Percentiles rank a stretch among this genome's conserved stretches.
Conservation (phyloP, 2,888 invertebrate species). For the Nomada hirtipes region DNA sequence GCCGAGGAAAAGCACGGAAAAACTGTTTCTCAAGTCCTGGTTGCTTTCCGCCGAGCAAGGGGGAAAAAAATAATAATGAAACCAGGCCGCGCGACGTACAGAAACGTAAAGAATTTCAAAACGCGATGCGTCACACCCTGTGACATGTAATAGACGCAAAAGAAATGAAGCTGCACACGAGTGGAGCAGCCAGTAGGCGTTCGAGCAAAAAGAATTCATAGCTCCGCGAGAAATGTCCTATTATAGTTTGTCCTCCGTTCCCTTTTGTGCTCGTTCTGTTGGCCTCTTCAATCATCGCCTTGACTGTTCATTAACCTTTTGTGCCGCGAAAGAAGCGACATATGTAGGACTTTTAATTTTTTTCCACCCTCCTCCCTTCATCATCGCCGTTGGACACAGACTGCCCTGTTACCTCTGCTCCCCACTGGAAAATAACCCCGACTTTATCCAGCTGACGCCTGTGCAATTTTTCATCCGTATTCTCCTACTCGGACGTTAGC, state of each 20-base stretch:
- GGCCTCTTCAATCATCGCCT: slow-evolving; percentile 52
- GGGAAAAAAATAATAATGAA: slow-evolving; percentile 31
- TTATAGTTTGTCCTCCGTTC: slow-evolving; percentile 31
- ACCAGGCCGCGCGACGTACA: slow-evolving; percentile 39
- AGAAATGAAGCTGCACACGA: slow-evolving; percentile 47
- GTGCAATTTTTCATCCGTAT: slow-evolving; percentile 46
- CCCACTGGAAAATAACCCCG: slow-evolving; percentile 35
- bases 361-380: background rate
- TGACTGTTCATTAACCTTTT: slow-evolving; percentile 59
- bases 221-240: slow-evolving; percentile 40
- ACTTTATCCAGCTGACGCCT: slow-evolving; percentile 51
- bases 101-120: slow-evolving; percentile 52
- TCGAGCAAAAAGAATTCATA: slow-evolving; percentile 44
- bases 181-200: background rate
- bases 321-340: slow-evolving; percentile 30
- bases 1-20: background rate
- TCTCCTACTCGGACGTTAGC: slow-evolving; percentile 3
- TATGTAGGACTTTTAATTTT: slow-evolving; percentile 53
- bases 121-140: slow-evolving; percentile 49
- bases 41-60: background rate
- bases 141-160: slow-evolving; percentile 57
- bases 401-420: slow-evolving; percentile 47
- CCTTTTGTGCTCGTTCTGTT: background rate
- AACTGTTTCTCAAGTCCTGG: slow-evolving; percentile 2
- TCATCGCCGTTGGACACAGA: slow-evolving; percentile 30